phyloP scores from a whole-genome alignment of 2,113 vertebrate genomes.

The Hippopotamus amphibius region DNA sequence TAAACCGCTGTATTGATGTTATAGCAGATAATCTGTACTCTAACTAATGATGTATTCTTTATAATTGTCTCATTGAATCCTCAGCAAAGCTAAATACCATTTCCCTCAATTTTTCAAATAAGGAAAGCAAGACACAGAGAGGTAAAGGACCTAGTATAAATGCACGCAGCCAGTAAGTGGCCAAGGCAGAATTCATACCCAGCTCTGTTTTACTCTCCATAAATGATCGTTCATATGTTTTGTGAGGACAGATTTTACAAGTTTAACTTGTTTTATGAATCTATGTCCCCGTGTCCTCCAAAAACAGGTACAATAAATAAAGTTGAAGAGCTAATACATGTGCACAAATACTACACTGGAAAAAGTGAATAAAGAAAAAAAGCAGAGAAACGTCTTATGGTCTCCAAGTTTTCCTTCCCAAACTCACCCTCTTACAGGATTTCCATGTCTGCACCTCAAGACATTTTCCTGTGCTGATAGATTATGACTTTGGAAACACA shows the following conservation, averaged over 20 bases:
- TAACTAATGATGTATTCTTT: neutral
- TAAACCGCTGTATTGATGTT: neutral
- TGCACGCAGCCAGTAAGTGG: neutral
- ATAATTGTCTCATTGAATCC: neutral
- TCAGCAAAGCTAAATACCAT: neutral
- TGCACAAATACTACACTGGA: neutral
- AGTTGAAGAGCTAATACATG: neutral
- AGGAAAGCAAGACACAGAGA: neutral
- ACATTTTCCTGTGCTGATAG: neutral
- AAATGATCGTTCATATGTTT: neutral
- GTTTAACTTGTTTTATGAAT: constrained; percentile 19
- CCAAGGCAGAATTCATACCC: neutral
- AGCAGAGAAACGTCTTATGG: neutral
- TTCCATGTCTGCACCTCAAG: neutral
- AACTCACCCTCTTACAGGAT: neutral
- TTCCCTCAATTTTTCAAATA: constrained; percentile 2
- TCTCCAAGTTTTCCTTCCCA: neutral
- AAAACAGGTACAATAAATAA: neutral
- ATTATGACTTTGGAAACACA: neutral
- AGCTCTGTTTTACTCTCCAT: neutral
- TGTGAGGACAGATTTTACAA: neutral
- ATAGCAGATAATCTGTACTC: neutral
- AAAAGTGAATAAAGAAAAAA: neutral
- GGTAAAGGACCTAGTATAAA: neutral
- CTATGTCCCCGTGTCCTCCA: neutral